Evolutionary conservation across 2,113 vertebrate species (phyloP).

Genomic region (Halichoerus grypus): DNA sequence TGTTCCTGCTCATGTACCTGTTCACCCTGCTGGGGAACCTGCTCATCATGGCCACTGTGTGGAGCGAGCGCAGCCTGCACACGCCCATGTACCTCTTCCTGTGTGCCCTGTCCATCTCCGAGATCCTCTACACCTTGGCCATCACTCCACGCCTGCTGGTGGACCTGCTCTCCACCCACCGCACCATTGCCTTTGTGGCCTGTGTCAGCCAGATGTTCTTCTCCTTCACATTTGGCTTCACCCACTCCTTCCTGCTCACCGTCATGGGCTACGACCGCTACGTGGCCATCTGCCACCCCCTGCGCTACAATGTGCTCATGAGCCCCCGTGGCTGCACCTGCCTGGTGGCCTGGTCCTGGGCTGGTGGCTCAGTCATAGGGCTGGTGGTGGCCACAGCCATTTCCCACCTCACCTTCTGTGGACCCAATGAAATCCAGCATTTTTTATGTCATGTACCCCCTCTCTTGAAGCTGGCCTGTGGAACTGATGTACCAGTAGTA

Average conservation of each 20-base stretch:
- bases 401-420: constrained; percentile 74
- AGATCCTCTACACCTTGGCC: constrained; percentile 43
- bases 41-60: constrained; percentile 56
- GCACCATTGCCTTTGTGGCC: not conserved
- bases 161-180: not conserved
- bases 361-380: constrained; percentile 31
- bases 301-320: constrained; percentile 66
- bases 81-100: constrained; percentile 65
- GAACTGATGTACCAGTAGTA: not conserved
- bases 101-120: constrained; percentile 46
- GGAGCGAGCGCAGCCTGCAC: constrained; percentile 25
- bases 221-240: constrained; percentile 67
- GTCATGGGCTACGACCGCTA: constrained; percentile 43
- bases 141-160: constrained; percentile 57
- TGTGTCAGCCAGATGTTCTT: constrained; percentile 73
- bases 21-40: constrained; percentile 66
- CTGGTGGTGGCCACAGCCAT: constrained; percentile 56
- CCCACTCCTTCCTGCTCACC: constrained; percentile 61
- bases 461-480: constrained; percentile 66
- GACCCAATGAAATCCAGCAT: constrained; percentile 62
- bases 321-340: not conserved
- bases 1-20: constrained; percentile 53
- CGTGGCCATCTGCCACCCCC: constrained; percentile 61
- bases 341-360: constrained; percentile 66
- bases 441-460: constrained; percentile 70